A percentile compares a stretch with the other conserved stretches of the same genome.
These are phyloP conservation scores for Pteronura brasiliensis DNA, from an alignment of 2,113 vertebrate species.

Conservation along the genomic window DNA sequence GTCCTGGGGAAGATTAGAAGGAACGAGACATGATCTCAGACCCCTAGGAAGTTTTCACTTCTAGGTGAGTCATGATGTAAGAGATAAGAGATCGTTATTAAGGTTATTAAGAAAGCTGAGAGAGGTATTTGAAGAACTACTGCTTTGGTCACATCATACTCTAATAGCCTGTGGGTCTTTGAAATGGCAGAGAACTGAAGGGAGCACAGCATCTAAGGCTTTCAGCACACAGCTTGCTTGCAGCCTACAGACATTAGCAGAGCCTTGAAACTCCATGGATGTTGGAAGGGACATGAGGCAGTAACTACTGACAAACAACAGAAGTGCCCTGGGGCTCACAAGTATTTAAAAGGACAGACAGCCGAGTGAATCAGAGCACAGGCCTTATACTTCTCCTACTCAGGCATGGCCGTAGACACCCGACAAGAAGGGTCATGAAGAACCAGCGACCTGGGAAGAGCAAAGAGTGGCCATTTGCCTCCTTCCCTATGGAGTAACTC, in stretches of 20 bases:
- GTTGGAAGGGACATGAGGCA: neutral
- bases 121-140: neutral
- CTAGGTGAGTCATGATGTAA: neutral
- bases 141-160: neutral
- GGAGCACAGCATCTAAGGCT: neutral
- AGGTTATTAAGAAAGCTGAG: neutral
- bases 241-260: neutral
- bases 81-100: neutral
- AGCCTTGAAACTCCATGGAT: neutral
- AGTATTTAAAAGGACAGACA: neutral
- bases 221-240: neutral
- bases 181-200: neutral
- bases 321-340: neutral
- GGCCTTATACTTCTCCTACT: neutral
- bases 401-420: neutral
- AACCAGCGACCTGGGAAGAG: slow-evolving; percentile 8
- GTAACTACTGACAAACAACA: neutral
- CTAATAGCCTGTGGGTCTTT: neutral
- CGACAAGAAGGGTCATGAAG: neutral
- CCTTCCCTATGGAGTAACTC: neutral
- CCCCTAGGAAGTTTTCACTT: neutral
- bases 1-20: neutral
- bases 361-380: neutral
- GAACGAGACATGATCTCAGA: neutral
- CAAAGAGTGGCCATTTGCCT: neutral